Evolutionary conservation across 2,113 vertebrate genomes (phyloP).

Genomic region (Dicrurus megarhynchus): DNA sequence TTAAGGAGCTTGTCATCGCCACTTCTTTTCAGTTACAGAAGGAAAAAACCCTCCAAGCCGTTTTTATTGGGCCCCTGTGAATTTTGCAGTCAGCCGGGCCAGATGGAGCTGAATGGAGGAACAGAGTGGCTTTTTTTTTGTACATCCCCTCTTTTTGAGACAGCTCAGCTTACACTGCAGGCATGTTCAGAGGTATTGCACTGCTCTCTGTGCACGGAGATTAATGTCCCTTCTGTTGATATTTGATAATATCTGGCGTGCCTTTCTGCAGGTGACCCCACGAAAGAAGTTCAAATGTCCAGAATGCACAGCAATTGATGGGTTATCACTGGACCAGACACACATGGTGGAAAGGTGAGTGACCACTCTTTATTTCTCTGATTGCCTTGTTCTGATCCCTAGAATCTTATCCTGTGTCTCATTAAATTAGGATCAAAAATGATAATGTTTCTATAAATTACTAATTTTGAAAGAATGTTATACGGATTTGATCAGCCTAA

Average conservation of each 20-base stretch:
- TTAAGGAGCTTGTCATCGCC: conserved; percentile 85
- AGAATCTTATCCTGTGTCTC: conserved; percentile 18
- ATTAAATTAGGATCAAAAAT: neutral
- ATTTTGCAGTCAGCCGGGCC: conserved; percentile 64
- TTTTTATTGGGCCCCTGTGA: conserved; percentile 81
- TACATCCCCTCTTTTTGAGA: neutral
- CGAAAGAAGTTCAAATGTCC: conserved; percentile 99
- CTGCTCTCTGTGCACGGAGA: conserved; percentile 12
- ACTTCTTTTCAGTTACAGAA: conserved; percentile 76
- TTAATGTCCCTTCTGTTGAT: conserved; percentile 38
- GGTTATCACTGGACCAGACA: conserved; percentile 95
- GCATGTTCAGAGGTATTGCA: neutral
- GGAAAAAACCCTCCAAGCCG: conserved; percentile 72
- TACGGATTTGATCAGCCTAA: neutral
- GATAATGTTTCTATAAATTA: neutral
- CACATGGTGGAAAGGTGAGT: conserved; percentile 95
- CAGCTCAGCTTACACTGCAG: conserved; percentile 37
- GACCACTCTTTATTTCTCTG: neutral
- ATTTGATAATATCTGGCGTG: conserved; percentile 27
- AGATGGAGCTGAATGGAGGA: conserved; percentile 61
- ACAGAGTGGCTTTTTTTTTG: conserved; percentile 8
- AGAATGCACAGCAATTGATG: conserved; percentile 97
- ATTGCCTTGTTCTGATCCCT: neutral
- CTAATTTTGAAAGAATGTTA: neutral
- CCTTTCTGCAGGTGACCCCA: conserved; percentile 87